phyloP scores from a whole-genome alignment of 2,113 vertebrate genomes.

The Scomber scombrus region DNA sequence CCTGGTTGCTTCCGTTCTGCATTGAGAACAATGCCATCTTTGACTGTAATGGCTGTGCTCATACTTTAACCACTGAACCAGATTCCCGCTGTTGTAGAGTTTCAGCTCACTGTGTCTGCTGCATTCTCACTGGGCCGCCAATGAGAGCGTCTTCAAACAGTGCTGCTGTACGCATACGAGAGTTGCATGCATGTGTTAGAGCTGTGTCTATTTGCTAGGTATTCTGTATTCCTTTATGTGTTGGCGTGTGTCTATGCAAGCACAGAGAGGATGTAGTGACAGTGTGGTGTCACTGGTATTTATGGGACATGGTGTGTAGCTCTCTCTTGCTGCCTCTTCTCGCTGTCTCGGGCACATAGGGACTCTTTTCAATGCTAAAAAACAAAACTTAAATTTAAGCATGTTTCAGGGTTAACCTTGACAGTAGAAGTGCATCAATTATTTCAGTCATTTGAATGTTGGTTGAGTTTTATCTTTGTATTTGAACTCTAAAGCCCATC shows the following conservation, averaged over 20 bases:
- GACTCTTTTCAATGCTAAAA: too few species aligned
- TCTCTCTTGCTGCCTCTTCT: constrained; percentile 38
- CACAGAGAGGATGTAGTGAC: constrained; percentile 61
- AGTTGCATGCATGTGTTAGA: constrained; percentile 57
- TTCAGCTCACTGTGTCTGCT: neutral
- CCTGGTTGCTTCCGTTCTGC: constrained; percentile 42
- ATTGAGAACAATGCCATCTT: constrained; percentile 64
- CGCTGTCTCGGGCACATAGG: constrained; percentile 1
- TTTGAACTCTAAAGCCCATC: too few species aligned
- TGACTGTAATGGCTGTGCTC: constrained; percentile 56
- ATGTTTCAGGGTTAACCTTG: too few species aligned
- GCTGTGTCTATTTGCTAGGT: constrained; percentile 64
- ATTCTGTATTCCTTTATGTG: constrained; percentile 39
- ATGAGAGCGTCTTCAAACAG: constrained; percentile 73
- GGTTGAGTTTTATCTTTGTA: too few species aligned
- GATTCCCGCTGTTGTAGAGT: constrained; percentile 28
- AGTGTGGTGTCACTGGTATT: constrained; percentile 66
- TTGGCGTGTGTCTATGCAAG: constrained; percentile 37
- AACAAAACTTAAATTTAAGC: too few species aligned
- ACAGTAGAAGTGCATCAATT: too few species aligned
- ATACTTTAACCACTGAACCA: constrained; percentile 41
- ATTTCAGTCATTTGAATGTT: too few species aligned
- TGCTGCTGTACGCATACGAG: constrained; percentile 52
- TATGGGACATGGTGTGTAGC: constrained; percentile 56
- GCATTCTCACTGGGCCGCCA: constrained; percentile 65